Evolutionary conservation across 2,797 vertebrate genomes (phyloP).

Genomic region (Orestias chungarensis): DNA sequence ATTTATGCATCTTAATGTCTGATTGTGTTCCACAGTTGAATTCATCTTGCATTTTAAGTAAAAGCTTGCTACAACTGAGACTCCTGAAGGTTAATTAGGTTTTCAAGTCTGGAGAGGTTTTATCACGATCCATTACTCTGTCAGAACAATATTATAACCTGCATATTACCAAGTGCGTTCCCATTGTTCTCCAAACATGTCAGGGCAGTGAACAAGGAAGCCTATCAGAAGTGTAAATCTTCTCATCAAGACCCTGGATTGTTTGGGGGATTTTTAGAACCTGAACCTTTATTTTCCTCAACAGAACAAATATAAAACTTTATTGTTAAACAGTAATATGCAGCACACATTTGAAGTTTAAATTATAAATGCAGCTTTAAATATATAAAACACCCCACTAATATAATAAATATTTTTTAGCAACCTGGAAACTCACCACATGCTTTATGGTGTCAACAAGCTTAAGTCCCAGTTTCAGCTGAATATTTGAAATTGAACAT

Average conservation of each 20-base stretch:
- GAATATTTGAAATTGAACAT: not conserved
- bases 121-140: not conserved
- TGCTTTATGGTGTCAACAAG: not conserved
- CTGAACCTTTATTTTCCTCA: not conserved
- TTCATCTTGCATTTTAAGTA: conserved; percentile 9
- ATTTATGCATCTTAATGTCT: conserved; percentile 40
- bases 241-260: not conserved
- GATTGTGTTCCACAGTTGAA: not conserved
- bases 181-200: not conserved
- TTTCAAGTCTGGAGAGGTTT: not conserved
- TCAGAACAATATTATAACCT: conserved; percentile 8
- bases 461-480: not conserved
- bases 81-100: conserved; percentile 5
- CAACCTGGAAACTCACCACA: not conserved
- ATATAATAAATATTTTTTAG: not conserved
- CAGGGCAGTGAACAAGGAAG: not conserved
- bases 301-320: not conserved
- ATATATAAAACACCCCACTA: not conserved
- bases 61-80: not conserved
- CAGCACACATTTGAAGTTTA: not conserved
- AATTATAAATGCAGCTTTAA: not conserved
- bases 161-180: not conserved
- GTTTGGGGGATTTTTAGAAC: not conserved
- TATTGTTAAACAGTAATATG: not conserved
- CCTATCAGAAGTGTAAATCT: not conserved